Evolutionary conservation across 2,113 vertebrate genomes (phyloP).

Genomic region (Sula dactylatra): DNA sequence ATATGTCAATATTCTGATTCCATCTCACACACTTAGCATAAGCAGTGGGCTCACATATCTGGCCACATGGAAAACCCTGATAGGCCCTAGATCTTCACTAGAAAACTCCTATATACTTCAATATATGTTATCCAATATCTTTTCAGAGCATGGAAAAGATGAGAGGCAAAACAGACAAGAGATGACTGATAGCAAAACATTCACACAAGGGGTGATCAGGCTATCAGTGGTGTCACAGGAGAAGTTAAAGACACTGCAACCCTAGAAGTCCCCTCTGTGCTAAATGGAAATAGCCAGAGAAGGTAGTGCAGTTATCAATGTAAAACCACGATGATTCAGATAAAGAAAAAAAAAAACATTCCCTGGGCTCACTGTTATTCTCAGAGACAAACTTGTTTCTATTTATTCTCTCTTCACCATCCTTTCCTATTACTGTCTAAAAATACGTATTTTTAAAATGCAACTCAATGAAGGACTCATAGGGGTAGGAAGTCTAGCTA

Average conservation of each 20-base stretch:
- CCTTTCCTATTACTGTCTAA: background rate
- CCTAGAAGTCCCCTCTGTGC: background rate
- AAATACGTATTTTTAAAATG: background rate
- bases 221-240: background rate
- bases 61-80: background rate
- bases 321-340: background rate
- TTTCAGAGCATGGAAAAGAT: background rate
- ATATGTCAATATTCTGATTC: background rate
- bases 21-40: background rate
- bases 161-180: background rate
- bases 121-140: background rate
- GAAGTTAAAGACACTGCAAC: background rate
- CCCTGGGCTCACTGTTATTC: background rate
- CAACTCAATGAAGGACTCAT: background rate
- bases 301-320: background rate
- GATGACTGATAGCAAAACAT: background rate
- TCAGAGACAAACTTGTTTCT: background rate
- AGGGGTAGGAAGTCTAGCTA: background rate
- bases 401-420: background rate
- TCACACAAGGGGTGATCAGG: fast-evolving
- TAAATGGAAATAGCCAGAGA: background rate
- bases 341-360: background rate
- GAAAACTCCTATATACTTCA: background rate
- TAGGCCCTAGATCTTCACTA: background rate
- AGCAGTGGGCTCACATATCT: background rate